Conservation (phyloP, 2,113 vertebrate species). For the Spheniscus mendiculus region DNA sequence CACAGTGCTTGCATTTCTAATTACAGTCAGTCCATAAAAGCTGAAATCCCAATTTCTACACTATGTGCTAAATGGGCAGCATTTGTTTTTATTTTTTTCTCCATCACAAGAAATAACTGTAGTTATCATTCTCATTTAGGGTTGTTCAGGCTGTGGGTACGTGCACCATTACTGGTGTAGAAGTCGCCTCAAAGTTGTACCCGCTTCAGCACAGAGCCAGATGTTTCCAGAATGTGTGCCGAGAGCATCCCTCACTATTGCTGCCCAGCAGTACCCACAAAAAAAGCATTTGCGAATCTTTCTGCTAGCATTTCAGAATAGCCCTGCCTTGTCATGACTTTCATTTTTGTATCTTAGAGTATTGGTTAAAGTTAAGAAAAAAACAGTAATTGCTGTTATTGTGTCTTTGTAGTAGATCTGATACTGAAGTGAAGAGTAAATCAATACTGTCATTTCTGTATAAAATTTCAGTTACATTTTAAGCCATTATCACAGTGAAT, state of each 20-base stretch:
- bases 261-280: not conserved
- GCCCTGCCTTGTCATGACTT: not conserved
- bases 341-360: constrained; percentile 22
- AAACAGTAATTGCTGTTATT: not conserved
- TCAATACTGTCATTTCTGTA: constrained; percentile 37
- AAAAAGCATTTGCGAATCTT: not conserved
- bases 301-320: not conserved
- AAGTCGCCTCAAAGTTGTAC: not conserved
- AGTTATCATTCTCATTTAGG: constrained; percentile 25
- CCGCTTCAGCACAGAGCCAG: not conserved
- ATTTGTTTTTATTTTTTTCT: constrained; percentile 24
- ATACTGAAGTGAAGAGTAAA: constrained; percentile 51
- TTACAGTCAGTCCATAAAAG: constrained; percentile 41
- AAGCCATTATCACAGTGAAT: not conserved
- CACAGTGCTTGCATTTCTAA: constrained; percentile 55
- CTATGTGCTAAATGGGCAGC: constrained; percentile 11
- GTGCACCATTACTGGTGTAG: not conserved
- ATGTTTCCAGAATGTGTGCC: not conserved
- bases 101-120: not conserved
- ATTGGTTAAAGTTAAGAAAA: constrained; percentile 17
- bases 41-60: constrained; percentile 3
- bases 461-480: constrained; percentile 8
- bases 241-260: not conserved
- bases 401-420: constrained; percentile 23
- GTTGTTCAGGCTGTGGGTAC: not conserved